phyloP scores from a whole-genome alignment of 2,113 vertebrate genomes.

The Spea bombifrons region DNA sequence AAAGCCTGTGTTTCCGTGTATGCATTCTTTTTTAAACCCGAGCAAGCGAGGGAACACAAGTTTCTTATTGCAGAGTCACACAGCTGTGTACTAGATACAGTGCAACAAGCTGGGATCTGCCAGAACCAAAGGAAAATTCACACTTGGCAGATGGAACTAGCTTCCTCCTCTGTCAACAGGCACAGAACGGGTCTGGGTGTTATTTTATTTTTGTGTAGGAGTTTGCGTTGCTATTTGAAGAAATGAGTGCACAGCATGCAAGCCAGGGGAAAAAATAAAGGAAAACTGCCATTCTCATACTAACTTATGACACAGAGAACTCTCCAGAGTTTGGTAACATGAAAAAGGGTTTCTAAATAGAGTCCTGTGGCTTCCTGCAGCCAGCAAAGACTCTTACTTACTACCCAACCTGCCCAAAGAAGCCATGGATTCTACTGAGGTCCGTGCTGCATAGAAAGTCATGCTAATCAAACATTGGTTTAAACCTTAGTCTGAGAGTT shows the following conservation, averaged over 20 bases:
- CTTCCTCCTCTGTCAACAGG: constrained; percentile 43
- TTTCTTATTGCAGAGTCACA: constrained; percentile 25
- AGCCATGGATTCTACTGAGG: too few species aligned
- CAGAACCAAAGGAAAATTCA: constrained; percentile 37
- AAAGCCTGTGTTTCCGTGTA: too few species aligned
- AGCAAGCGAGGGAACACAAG: constrained; percentile 18
- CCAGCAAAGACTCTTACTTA: too few species aligned
- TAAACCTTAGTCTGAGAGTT: too few species aligned
- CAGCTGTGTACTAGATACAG: constrained; percentile 40
- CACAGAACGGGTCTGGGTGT: constrained; percentile 31
- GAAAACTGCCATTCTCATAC: constrained; percentile 2
- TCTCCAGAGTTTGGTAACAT: too few species aligned
- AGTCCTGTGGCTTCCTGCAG: too few species aligned
- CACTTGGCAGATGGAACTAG: constrained; percentile 41
- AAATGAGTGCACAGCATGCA: constrained; percentile 20
- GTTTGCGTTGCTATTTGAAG: constrained; percentile 34
- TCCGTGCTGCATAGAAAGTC: too few species aligned
- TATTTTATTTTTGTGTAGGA: constrained; percentile 36
- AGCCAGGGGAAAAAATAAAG: neutral
- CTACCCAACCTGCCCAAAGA: too few species aligned
- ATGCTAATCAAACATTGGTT: too few species aligned
- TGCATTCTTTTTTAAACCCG: neutral
- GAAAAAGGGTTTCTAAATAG: too few species aligned
- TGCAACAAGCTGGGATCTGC: constrained; percentile 26
- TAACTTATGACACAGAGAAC: neutral